These are phyloP conservation scores for Knipowitschia caucasica DNA, from an alignment of 2,797 vertebrate genomes.

Conservation along the genomic window DNA sequence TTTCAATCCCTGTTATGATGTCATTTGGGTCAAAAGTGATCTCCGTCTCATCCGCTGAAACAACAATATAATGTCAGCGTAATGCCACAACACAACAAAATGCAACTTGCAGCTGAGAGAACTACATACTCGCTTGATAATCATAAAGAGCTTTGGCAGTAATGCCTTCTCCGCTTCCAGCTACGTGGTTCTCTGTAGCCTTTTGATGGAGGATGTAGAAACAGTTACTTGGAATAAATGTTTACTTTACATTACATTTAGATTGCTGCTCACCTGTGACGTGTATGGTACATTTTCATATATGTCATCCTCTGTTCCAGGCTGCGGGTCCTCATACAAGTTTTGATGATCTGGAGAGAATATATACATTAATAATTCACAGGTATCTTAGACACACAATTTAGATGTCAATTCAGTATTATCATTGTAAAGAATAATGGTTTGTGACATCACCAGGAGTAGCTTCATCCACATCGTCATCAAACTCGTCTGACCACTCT, in stretches of 20 bases:
- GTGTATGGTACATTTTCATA: constrained; percentile 29
- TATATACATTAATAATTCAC: not conserved
- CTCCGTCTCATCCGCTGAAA: constrained; percentile 86
- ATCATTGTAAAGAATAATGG: not conserved
- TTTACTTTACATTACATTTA: no score
- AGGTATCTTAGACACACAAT: no score
- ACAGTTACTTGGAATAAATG: not conserved
- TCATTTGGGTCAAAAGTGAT: constrained; percentile 92
- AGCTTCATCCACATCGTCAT: constrained; percentile 40
- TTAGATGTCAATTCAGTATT: no score
- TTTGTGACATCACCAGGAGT: constrained; percentile 26
- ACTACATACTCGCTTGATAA: constrained; percentile 85
- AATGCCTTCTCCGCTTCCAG: constrained; percentile 32
- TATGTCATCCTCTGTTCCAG: constrained; percentile 9
- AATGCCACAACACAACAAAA: not conserved
- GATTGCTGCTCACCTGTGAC: constrained; percentile 29
- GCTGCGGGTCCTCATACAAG: not conserved
- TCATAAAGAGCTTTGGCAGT: constrained; percentile 86
- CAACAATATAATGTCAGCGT: not conserved
- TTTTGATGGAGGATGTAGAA: not conserved
- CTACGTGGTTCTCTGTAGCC: constrained; percentile 25
- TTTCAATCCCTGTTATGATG: constrained; percentile 88
- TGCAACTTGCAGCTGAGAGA: not conserved
- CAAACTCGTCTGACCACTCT: constrained; percentile 69
- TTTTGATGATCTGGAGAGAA: not conserved